Base-by-base conservation (phyloP, 2,888 invertebrate species). In the Epinotia brunnichana region DNA sequence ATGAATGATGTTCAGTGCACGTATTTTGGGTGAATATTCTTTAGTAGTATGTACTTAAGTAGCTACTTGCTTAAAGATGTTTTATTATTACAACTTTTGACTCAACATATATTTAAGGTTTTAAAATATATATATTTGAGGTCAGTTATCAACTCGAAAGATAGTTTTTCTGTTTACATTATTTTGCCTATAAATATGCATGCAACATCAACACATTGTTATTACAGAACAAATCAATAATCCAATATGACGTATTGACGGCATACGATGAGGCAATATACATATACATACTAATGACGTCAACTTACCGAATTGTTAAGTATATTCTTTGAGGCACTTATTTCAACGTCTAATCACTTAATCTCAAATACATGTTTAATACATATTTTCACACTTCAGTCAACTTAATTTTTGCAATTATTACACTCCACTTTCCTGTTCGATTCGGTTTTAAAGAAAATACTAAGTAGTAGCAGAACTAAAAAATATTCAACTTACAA, bases 391-490 rank as follows among this genome's bases (percentile, higher is more conserved):
- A 64, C 39, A 57, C 57, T 57, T 29, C 35, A 19, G 48, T 48
- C 48, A 48, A n/a, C 19, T 51, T 44, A 10, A 3, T 44, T 29
- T 17, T 24, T 48, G 3, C 9, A 17, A 44, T 35, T 35, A 29
- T 19, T 41, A 61, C 69, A 70, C 62, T 70, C 44, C 69, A 70
- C 69, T 70, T n/a, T 70, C 13, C 17, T 39, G 39, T 13, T 61
- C 53, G 2, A 10, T 29, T 29, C 21, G 3, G 13, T 19, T 60
- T 60, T 60, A 41, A 13, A 17, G 7, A 39, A 63, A 13, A 29
- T 35, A 13, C 7, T 51, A n/a, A n/a, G n/a, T n/a, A 61, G 11
- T 56, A 44, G 54, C 7, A n/a, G 15, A 15, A 7, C 10, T 56
- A 9, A 24, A 69, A 54, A 54, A 13, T 9, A 59, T 21, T 1